These are phyloP conservation scores for Caenorhabditis brenneri DNA, from an alignment of 1,140 invertebrate species.

Conservation along the genomic window DNA sequence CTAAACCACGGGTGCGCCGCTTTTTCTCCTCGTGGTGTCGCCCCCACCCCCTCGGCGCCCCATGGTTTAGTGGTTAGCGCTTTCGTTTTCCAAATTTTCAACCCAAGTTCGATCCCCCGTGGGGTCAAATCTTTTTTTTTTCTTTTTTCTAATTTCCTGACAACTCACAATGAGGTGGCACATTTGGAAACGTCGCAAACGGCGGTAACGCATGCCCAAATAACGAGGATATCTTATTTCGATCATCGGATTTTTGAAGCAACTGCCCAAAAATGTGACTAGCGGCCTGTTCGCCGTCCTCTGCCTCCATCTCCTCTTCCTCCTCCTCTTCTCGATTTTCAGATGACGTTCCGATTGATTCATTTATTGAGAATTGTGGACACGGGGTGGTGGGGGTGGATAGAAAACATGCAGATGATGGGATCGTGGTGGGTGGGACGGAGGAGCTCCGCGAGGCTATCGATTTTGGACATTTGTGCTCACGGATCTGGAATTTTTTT, in stretches of 20 bases:
- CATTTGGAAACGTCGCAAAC: conserved; percentile 32
- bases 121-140: not conserved
- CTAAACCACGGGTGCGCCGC: too few relatives aligned
- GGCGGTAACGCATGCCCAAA: not conserved
- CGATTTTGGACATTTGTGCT: conserved; percentile 44
- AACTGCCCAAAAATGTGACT: not conserved
- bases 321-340: conserved; percentile 6
- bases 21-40: too few relatives aligned
- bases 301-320: not conserved
- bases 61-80: too few relatives aligned
- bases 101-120: too few relatives aligned
- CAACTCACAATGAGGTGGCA: conserved; percentile 45
- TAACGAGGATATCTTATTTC: not conserved
- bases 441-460: not conserved
- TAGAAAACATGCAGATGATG: not conserved
- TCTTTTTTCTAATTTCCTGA: not conserved
- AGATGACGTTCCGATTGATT: conserved; percentile 27
- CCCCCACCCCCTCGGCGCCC: too few relatives aligned
- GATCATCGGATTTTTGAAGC: not conserved
- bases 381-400: conserved; percentile 1
- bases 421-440: not conserved
- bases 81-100: too few relatives aligned
- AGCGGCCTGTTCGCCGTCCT: not conserved
- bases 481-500: conserved; percentile 43
- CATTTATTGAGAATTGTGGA: conserved; percentile 16